These are phyloP conservation scores for Apogon talboti DNA, from an alignment of 2,797 vertebrate genomes.

Conservation along the genomic window DNA sequence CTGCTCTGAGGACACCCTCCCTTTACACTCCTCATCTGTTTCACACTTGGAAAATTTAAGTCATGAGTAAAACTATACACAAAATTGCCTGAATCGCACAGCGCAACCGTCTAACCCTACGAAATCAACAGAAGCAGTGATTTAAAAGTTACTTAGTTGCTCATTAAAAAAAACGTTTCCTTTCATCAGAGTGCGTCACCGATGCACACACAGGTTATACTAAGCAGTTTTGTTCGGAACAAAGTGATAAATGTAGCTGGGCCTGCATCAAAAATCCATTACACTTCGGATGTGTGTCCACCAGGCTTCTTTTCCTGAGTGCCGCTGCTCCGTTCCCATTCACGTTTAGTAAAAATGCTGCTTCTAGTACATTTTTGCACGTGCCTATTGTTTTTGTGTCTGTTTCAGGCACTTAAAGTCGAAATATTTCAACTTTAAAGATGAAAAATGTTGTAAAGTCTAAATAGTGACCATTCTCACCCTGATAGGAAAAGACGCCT, in stretches of 20 bases:
- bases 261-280: constrained; percentile 49
- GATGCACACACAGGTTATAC: constrained; percentile 41
- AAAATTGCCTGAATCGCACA: constrained; percentile 60
- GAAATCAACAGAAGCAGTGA: constrained; percentile 56
- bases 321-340: constrained; percentile 20
- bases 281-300: constrained; percentile 50
- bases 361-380: constrained; percentile 10
- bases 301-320: constrained; percentile 54
- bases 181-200: constrained; percentile 15
- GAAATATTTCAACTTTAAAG: constrained; percentile 21
- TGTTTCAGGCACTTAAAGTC: constrained; percentile 17
- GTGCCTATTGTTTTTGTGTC: background rate
- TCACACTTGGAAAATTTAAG: constrained; percentile 69
- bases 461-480: background rate
- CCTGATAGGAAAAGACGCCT: constrained; percentile 54
- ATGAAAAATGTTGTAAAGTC: constrained; percentile 6
- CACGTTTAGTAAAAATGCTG: constrained; percentile 22
- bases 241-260: constrained; percentile 44
- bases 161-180: constrained; percentile 3
- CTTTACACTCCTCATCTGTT: constrained; percentile 67
- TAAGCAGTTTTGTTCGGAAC: constrained; percentile 39
- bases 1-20: constrained; percentile 56
- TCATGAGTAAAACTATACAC: constrained; percentile 68
- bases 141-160: constrained; percentile 54
- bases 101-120: constrained; percentile 56